phyloP scores from a whole-genome alignment of 2,113 vertebrate species.

The Ascaphus truei region DNA sequence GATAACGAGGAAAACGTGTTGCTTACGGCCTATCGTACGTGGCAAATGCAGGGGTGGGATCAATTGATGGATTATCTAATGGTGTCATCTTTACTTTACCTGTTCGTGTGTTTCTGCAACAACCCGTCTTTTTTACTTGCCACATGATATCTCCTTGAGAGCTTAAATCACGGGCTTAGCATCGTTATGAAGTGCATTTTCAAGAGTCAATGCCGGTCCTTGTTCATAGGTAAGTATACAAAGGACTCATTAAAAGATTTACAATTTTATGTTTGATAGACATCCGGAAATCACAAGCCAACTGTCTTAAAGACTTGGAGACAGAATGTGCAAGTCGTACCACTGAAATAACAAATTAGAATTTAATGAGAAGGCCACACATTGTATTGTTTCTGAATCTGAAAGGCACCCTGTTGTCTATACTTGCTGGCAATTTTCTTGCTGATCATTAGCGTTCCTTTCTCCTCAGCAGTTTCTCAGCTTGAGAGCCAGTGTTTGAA shows the following conservation, averaged over 20 bases:
- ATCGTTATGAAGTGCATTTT: slow-evolving; percentile 31
- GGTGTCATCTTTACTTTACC: not conserved
- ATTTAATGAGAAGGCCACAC: slow-evolving; percentile 66
- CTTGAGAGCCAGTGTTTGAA: slow-evolving; percentile 38
- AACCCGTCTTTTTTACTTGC: not conserved
- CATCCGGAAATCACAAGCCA: slow-evolving; percentile 45
- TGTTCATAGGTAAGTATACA: slow-evolving; percentile 54
- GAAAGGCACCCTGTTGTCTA: slow-evolving; percentile 59
- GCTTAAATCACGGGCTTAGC: slow-evolving; percentile 5
- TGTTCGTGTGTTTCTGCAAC: not conserved
- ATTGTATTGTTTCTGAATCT: slow-evolving; percentile 63
- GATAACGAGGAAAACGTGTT: not conserved
- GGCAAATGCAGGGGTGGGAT: slow-evolving; percentile 4
- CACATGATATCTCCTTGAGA: slow-evolving; percentile 5
- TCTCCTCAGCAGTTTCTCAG: slow-evolving; percentile 54
- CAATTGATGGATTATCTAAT: slow-evolving; percentile 1
- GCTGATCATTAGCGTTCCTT: slow-evolving; percentile 60
- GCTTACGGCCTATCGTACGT: not conserved
- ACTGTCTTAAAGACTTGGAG: slow-evolving; percentile 53
- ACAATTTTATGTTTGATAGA: slow-evolving; percentile 60
- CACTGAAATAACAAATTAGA: slow-evolving; percentile 61
- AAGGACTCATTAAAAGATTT: slow-evolving; percentile 58
- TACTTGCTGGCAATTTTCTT: slow-evolving; percentile 60
- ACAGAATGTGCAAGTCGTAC: slow-evolving; percentile 50
- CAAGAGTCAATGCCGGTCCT: slow-evolving; percentile 43